Evolutionary conservation across 2,888 invertebrate species (phyloP).

Genomic region (Melinaea marsaeus): DNA sequence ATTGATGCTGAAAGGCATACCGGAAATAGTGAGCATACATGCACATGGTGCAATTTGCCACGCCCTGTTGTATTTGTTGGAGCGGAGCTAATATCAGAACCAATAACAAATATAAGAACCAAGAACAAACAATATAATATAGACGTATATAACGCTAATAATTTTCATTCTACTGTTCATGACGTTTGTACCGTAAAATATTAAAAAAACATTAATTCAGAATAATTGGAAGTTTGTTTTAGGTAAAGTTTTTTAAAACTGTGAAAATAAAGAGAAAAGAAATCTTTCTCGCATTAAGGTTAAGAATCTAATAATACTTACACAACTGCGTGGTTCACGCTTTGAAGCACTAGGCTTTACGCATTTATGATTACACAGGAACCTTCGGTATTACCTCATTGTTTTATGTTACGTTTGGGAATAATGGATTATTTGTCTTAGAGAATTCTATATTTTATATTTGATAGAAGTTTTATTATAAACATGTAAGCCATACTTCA

Average conservation of each 20-base stretch:
- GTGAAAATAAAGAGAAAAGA: conserved; percentile 42
- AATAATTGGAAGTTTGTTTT: not conserved
- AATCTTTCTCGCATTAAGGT: not conserved
- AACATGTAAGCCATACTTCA: too few species aligned
- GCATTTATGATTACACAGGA: conserved; percentile 71
- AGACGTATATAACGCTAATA: conserved; percentile 8
- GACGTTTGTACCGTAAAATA: not conserved
- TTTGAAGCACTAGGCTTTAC: too few species aligned
- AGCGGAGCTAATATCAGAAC: conserved; percentile 17
- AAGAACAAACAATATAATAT: conserved; percentile 9
- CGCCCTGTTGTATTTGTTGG: conserved; percentile 16
- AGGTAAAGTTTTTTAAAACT: too few species aligned
- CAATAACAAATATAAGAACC: conserved; percentile 3
- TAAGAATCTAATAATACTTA: too few species aligned
- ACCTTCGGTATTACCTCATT: conserved; percentile 90
- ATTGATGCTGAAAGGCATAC: conserved; percentile 1
- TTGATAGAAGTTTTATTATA: too few species aligned
- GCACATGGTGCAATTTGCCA: conserved; percentile 15
- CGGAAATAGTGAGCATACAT: conserved; percentile 9
- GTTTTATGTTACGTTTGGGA: conserved; percentile 72
- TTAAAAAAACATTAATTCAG: not conserved
- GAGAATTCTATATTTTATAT: too few species aligned
- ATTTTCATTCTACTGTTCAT: not conserved
- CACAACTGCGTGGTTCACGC: conserved; percentile 39
- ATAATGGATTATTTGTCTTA: not conserved